Evolutionary conservation across 2,113 vertebrate species (phyloP).

Genomic region (Takifugu flavidus): DNA sequence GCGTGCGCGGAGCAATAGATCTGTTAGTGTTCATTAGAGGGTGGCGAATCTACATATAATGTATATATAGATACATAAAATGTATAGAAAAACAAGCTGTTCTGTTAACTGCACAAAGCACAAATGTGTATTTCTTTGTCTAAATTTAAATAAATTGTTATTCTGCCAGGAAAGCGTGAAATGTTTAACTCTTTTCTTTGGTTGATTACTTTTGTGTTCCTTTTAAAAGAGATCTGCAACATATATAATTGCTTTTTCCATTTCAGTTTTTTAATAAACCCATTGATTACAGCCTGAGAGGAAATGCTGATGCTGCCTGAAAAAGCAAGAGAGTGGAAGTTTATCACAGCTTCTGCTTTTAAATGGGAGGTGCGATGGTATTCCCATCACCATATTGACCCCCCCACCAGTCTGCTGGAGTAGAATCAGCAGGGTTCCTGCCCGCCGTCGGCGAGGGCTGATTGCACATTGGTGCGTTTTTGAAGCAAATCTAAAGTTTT

Average conservation of each 20-base stretch:
- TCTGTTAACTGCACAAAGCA: conserved; percentile 74
- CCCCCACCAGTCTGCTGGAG: too few relatives aligned
- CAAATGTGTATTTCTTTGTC: conserved; percentile 77
- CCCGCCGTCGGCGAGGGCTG: too few relatives aligned
- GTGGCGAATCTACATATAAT: too few relatives aligned
- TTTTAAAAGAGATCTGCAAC: conserved; percentile 28
- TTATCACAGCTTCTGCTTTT: too few relatives aligned
- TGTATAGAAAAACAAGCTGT: conserved; percentile 72
- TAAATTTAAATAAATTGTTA: conserved; percentile 77
- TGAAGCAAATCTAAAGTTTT: neutral
- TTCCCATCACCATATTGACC: too few relatives aligned
- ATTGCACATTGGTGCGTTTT: neutral
- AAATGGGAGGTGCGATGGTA: too few relatives aligned
- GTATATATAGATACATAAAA: conserved; percentile 61
- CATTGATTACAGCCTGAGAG: conserved; percentile 18
- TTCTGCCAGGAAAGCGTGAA: conserved; percentile 68
- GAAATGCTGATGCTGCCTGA: conserved; percentile 2
- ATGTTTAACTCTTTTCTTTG: conserved; percentile 19
- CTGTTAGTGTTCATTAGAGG: too few relatives aligned
- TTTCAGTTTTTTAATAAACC: conserved; percentile 40
- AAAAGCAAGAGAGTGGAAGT: conserved; percentile 1
- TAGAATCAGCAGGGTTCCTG: too few relatives aligned
- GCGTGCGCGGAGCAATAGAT: too few relatives aligned
- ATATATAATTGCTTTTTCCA: conserved; percentile 39
- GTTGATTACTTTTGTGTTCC: neutral